These are phyloP conservation scores for Atrina japonica DNA, from an alignment of 2,888 invertebrate species.

Conservation along the genomic window DNA sequence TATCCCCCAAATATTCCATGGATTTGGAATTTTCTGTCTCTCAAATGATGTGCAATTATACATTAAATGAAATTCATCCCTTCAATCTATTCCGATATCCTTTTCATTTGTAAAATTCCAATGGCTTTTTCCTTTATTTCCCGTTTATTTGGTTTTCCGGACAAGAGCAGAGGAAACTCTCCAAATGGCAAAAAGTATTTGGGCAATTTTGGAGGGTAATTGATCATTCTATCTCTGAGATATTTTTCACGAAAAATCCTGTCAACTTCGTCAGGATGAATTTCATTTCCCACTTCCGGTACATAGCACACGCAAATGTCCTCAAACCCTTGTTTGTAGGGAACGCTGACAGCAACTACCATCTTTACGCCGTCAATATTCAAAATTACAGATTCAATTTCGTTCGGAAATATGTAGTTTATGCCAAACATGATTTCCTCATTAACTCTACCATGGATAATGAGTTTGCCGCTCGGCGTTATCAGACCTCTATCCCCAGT, in stretches of 20 bases:
- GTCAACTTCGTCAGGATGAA: conserved; percentile 19
- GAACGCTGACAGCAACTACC: conserved; percentile 23
- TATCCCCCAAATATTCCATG: no score
- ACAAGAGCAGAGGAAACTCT: conserved; percentile 11
- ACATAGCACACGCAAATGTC: conserved; percentile 33
- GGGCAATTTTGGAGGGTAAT: conserved; percentile 21
- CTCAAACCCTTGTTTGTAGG: conserved; percentile 23
- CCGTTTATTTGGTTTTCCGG: conserved; percentile 26
- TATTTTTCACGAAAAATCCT: conserved; percentile 14
- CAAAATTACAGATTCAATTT: conserved; percentile 16
- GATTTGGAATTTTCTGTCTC: no score
- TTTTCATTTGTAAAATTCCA: no score
- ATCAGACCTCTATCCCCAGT: conserved; percentile 27
- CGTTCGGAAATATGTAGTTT: conserved; percentile 14
- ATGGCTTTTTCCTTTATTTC: no score
- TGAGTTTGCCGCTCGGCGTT: neutral
- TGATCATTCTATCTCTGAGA: neutral
- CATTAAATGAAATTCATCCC: no score
- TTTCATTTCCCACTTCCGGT: neutral
- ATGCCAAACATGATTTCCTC: conserved; percentile 25
- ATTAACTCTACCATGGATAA: conserved; percentile 26
- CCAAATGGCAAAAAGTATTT: conserved; percentile 26
- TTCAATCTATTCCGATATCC: no score
- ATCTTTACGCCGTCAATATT: conserved; percentile 9
- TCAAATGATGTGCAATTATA: no score